Conservation (phyloP, 2,888 invertebrate genomes). For the Pseudococcus viburni region DNA sequence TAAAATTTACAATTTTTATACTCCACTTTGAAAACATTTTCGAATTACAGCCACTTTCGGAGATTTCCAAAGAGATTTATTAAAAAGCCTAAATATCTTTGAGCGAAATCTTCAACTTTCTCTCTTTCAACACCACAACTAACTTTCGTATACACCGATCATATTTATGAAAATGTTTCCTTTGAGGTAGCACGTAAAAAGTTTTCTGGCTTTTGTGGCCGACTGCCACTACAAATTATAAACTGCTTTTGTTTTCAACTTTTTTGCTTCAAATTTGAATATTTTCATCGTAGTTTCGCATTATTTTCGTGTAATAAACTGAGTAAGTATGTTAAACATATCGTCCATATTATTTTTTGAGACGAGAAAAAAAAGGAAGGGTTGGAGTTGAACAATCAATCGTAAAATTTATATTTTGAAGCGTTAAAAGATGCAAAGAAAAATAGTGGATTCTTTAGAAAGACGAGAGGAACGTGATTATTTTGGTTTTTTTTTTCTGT, state of each 20-base stretch:
- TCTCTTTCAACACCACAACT: not conserved
- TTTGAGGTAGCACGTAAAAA: not conserved
- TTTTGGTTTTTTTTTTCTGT: too few relatives aligned
- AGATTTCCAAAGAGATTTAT: not conserved
- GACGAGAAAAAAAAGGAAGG: too few relatives aligned
- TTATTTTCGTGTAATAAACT: not conserved
- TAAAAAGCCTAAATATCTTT: not conserved
- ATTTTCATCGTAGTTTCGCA: not conserved
- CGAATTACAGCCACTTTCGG: not conserved
- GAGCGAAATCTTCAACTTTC: constrained; percentile 18
- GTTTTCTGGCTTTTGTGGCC: not conserved
- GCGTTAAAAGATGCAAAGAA: too few relatives aligned
- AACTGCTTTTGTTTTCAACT: constrained; percentile 9
- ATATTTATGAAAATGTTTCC: constrained; percentile 38
- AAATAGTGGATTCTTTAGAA: too few relatives aligned
- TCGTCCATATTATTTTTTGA: not conserved
- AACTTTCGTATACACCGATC: constrained; percentile 1
- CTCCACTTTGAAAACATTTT: not conserved
- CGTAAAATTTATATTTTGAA: too few relatives aligned
- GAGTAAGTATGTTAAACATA: not conserved
- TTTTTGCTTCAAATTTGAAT: not conserved
- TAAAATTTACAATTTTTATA: not conserved
- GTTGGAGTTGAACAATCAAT: too few relatives aligned
- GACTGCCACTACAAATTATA: not conserved
- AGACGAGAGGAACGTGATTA: too few relatives aligned